Percentiles rank a stretch among this genome's conserved stretches.
Conservation (phyloP, 2,113 vertebrate species). For the Bothrops jararaca region DNA sequence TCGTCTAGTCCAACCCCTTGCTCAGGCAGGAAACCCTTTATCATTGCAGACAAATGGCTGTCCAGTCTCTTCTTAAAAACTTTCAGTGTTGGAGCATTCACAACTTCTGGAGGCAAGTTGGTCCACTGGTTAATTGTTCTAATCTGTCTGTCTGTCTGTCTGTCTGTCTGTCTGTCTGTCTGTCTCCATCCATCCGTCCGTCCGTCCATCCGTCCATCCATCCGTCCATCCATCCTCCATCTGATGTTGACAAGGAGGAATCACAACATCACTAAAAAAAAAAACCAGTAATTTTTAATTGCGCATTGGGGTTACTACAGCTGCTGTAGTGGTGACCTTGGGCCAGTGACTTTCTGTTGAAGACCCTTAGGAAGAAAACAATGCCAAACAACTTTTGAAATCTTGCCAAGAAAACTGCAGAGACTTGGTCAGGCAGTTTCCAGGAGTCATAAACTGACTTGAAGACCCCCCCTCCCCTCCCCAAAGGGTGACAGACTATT, state of each 20-base stretch:
- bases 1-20: too few relatives aligned
- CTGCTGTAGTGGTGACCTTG: neutral
- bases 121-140: too few relatives aligned
- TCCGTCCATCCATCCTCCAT: neutral
- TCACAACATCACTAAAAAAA: neutral
- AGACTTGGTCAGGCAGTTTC: neutral
- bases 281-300: neutral
- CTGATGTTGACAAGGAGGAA: neutral
- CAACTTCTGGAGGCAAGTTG: too few relatives aligned
- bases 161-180: neutral
- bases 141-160: too few relatives aligned
- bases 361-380: neutral
- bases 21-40: too few relatives aligned
- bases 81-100: too few relatives aligned
- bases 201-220: too few relatives aligned
- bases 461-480: neutral
- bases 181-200: too few relatives aligned
- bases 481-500: neutral
- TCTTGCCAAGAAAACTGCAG: neutral
- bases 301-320: neutral
- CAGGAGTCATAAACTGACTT: neutral
- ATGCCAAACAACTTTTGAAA: neutral
- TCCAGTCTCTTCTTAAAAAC: too few relatives aligned
- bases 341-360: neutral
- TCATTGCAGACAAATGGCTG: too few relatives aligned